These are phyloP conservation scores for Distichodus sexfasciatus DNA, from an alignment of 2,797 vertebrate species.

Conservation along the genomic window DNA sequence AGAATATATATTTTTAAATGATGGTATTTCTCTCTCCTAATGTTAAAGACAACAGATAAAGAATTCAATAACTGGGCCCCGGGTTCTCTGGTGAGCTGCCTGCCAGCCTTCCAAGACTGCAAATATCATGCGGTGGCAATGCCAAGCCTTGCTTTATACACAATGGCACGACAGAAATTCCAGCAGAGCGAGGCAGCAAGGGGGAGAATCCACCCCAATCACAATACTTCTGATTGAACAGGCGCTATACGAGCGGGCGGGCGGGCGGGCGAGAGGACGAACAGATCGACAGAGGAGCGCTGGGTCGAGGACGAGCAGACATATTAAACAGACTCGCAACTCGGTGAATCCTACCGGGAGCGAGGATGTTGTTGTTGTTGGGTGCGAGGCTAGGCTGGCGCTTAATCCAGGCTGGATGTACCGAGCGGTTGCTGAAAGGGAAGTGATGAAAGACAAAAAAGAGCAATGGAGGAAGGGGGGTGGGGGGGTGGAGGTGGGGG, in stretches of 20 bases:
- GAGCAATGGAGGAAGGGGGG: too few species aligned
- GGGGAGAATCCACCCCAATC: constrained; percentile 64
- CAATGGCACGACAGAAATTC: constrained; percentile 75
- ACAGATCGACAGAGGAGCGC: constrained; percentile 62
- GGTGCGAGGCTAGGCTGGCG: constrained; percentile 59
- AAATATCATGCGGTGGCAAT: constrained; percentile 15
- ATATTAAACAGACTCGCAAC: constrained; percentile 69
- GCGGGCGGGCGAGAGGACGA: constrained; percentile 60
- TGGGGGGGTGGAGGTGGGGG: constrained; percentile 34
- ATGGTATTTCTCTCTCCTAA: too few species aligned
- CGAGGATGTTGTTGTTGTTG: constrained; percentile 51
- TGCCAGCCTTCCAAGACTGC: background rate
- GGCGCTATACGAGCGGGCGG: too few species aligned
- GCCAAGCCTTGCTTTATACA: constrained; percentile 49
- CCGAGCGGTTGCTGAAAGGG: constrained; percentile 69
- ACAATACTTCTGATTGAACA: constrained; percentile 69
- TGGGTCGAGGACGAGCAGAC: constrained; percentile 42
- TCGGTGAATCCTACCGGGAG: constrained; percentile 70
- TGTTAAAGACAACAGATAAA: constrained; percentile 8
- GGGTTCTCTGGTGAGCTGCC: background rate
- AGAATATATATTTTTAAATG: too few species aligned
- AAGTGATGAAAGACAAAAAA: constrained; percentile 46
- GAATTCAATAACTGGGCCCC: background rate
- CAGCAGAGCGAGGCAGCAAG: constrained; percentile 66
- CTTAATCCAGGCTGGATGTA: constrained; percentile 74